Evolutionary conservation across 2,888 invertebrate species (phyloP), one percentile per base, ranked within the genome.

Genomic region (Mesoligia furuncula): DNA sequence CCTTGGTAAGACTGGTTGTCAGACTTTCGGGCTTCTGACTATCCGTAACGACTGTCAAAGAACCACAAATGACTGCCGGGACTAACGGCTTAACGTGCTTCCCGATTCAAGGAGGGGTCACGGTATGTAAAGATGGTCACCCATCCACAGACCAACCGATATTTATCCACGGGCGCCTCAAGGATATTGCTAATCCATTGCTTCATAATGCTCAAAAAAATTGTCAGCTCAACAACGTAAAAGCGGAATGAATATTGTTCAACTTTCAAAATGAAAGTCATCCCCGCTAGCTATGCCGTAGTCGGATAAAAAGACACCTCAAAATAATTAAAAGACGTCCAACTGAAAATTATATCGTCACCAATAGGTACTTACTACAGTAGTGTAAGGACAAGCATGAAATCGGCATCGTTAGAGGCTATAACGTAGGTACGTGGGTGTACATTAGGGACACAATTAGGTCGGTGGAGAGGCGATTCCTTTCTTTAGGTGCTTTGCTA

Each of bases 401-500:
- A 93, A 94, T 94, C 88, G 86, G 64, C 79, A 87, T 90, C 90
- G 85, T 90, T 90, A 90, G 79, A 83, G 73, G 77, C 80, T 75
- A 84, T 88, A 87, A 83, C 78, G 85, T n/a, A n/a, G n/a, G n/a
- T 84, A 87, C 84, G 85, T 74, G 85, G 82, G 83, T 69, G 80
- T 82, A 85, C 83, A 85, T 76, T 82, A 84, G 73, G 78, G 86
- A 85, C 83, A 90, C 90, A 89, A 86, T 88, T 86, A 89, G 80
- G 85, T 83, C 89, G 89, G 65, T 70, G 79, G 78, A 87, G 85
- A 87, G 75, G 67, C 81, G 75, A 89, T 85, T 88, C 89, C 87
- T 93, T 93, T 91, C 90, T 88, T 81, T 88, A 89, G 86, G 89
- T 88, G 90, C 88, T 91, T 91, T 88, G 90, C 88, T 91, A 91